These are phyloP conservation scores for Lepus americanus DNA, from an alignment of 2,113 vertebrate genomes.

Conservation along the genomic window DNA sequence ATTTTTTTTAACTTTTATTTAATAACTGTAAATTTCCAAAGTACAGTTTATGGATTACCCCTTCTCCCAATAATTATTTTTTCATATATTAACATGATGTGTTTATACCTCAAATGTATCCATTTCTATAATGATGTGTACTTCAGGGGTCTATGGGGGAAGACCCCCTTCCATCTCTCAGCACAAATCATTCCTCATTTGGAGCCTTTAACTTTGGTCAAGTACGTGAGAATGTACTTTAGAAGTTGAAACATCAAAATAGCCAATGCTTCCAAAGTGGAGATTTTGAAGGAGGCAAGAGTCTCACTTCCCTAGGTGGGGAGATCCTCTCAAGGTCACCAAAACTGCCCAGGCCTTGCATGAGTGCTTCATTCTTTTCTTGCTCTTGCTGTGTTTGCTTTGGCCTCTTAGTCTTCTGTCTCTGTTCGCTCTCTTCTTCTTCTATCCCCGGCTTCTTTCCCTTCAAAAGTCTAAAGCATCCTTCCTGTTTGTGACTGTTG, in stretches of 20 bases:
- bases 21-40: too few relatives aligned
- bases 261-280: background rate
- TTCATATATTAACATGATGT: background rate
- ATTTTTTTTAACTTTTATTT: background rate
- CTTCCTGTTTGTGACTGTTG: background rate
- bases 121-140: background rate
- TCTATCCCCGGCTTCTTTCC: background rate
- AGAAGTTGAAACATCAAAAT: background rate
- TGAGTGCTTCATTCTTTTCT: background rate
- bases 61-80: background rate
- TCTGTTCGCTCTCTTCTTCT: background rate
- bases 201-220: background rate
- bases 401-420: background rate
- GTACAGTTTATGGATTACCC: too few relatives aligned
- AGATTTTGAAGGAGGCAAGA: background rate
- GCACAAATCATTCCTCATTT: background rate
- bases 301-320: background rate
- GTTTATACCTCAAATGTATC: background rate
- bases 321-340: background rate
- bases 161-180: background rate
- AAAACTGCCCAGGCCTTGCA: background rate
- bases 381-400: background rate
- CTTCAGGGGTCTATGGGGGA: background rate
- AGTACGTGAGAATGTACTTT: too few relatives aligned
- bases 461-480: background rate